A percentile compares a stretch with the other conserved stretches of the same genome.
phyloP scores from a whole-genome alignment of 2,113 vertebrate genomes.

The Zosterops pallidus region DNA sequence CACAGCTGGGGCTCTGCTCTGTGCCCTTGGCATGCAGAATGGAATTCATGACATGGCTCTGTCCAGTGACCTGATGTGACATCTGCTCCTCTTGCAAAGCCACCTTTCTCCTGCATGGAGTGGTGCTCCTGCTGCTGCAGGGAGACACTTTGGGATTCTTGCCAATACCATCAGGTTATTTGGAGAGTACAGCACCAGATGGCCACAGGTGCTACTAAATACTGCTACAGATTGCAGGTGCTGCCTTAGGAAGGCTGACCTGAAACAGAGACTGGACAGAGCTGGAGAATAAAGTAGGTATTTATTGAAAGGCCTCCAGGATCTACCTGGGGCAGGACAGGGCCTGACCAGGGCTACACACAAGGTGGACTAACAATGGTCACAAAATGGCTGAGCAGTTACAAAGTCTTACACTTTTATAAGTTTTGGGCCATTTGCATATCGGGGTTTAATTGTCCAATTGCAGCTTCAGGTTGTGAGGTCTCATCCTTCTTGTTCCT shows the following conservation, averaged over 20 bases:
- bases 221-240: background rate
- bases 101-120: background rate
- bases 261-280: background rate
- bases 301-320: background rate
- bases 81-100: background rate
- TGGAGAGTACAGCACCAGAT: background rate
- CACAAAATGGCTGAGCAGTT: background rate
- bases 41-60: accelerated
- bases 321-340: background rate
- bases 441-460: background rate
- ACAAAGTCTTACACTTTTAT: background rate
- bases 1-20: background rate
- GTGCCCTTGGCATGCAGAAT: background rate
- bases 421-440: background rate
- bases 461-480: background rate
- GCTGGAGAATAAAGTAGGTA: background rate
- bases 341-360: background rate
- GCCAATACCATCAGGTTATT: background rate
- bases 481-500: background rate
- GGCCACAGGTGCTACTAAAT: background rate
- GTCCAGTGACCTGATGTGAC: background rate
- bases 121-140: background rate
- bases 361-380: background rate
- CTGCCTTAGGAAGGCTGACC: background rate
- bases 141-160: background rate